Percentiles rank a stretch among this genome's conserved stretches.
These are phyloP conservation scores for Tachycineta bicolor DNA, from an alignment of 2,113 vertebrate genomes.

Conservation along the genomic window DNA sequence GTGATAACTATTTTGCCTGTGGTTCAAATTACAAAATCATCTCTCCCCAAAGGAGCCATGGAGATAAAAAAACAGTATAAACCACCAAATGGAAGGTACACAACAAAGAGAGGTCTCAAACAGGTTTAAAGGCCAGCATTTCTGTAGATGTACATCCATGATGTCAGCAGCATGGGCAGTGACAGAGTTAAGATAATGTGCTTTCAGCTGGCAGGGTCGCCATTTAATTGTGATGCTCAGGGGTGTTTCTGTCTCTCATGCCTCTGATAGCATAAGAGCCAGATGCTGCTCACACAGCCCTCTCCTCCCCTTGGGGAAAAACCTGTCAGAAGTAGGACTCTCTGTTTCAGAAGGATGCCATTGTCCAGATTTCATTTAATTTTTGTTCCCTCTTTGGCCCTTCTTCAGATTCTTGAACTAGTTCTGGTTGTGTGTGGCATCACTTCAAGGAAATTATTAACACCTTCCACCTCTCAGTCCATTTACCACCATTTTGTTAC, in stretches of 20 bases:
- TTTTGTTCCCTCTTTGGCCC: neutral
- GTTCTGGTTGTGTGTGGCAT: neutral
- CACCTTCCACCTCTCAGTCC: neutral
- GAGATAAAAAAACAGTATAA: neutral
- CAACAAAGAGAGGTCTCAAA: neutral
- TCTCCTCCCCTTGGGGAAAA: neutral
- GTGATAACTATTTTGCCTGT: neutral
- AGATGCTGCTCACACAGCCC: neutral
- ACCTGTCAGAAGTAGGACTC: accelerated
- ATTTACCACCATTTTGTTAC: neutral
- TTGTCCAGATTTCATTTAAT: neutral
- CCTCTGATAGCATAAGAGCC: accelerated
- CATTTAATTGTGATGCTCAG: neutral
- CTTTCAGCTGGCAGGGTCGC: neutral
- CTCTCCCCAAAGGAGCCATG: neutral
- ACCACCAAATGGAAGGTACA: neutral
- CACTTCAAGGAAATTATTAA: neutral
- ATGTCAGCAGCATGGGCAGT: neutral
- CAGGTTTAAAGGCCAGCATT: neutral
- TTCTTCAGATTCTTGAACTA: neutral
- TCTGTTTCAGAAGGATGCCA: neutral
- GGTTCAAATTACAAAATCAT: neutral
- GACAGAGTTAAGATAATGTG: neutral
- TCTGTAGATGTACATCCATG: neutral
- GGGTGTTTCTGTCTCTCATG: neutral